phyloP scores from a whole-genome alignment of 1,140 invertebrate species.

The Parasteatoda tepidariorum region DNA sequence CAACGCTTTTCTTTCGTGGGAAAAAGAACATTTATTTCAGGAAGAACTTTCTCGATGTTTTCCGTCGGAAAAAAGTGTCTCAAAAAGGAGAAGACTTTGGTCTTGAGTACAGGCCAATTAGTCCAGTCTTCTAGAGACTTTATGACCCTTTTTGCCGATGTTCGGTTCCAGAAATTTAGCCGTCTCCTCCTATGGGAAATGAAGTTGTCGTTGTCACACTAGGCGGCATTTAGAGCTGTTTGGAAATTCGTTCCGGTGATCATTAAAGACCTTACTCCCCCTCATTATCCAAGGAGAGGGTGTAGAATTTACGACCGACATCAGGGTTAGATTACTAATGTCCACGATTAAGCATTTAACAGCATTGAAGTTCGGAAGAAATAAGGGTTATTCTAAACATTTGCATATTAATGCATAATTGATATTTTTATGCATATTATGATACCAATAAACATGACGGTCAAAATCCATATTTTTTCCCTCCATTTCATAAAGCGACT shows the following conservation, averaged over 20 bases:
- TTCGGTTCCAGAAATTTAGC: not conserved
- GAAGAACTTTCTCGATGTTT: not conserved
- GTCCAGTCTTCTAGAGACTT: constrained; percentile 1
- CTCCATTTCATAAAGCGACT: too few species aligned
- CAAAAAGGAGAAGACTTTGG: not conserved
- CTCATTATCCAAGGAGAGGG: constrained; percentile 1
- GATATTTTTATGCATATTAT: too few species aligned
- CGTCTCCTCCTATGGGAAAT: not conserved
- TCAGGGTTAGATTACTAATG: not conserved
- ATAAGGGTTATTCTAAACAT: not conserved
- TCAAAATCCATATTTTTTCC: too few species aligned
- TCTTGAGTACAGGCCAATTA: constrained; percentile 42
- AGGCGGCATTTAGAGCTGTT: constrained; percentile 18
- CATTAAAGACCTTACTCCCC: constrained; percentile 8
- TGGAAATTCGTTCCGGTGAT: constrained; percentile 7
- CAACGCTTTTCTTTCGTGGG: constrained; percentile 5
- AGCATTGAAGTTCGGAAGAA: not conserved
- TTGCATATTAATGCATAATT: too few species aligned
- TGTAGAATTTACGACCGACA: constrained; percentile 1
- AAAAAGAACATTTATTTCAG: constrained; percentile 4
- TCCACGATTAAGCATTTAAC: not conserved
- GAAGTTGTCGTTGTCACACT: constrained; percentile 9
- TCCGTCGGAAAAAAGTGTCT: not conserved
- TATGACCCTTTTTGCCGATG: constrained; percentile 29
- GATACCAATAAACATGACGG: too few species aligned